These are phyloP conservation scores for Palythoa grandis DNA, from an alignment of 92 coral and sea anemone genomes.

Conservation along the genomic window DNA sequence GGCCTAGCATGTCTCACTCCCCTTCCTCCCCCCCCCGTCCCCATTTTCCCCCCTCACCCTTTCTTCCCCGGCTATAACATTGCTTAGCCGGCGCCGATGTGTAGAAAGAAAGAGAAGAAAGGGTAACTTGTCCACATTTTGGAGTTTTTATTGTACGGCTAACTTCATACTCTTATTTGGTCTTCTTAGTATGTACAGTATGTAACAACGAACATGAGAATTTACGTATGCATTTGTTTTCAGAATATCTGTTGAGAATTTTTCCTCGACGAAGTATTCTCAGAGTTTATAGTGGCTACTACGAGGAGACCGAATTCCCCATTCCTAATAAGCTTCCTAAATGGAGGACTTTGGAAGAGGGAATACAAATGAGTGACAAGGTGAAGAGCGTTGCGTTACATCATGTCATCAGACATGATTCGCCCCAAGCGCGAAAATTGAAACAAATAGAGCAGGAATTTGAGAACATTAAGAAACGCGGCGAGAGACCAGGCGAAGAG, in stretches of 20 bases:
- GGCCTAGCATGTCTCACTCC: no score
- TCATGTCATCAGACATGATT: constrained; percentile 74
- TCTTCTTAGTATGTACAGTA: no score
- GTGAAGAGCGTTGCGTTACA: constrained; percentile 74
- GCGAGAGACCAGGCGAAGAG: constrained; percentile 16
- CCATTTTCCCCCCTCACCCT: no score
- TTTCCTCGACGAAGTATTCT: constrained; percentile 66
- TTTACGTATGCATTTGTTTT: not conserved
- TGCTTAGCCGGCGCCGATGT: no score
- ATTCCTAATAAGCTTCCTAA: constrained; percentile 77
- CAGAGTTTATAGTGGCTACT: constrained; percentile 75
- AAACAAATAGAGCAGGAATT: constrained; percentile 60
- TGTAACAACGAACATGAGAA: no score
- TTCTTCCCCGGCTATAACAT: no score
- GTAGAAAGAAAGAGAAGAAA: not conserved
- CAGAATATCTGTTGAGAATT: constrained; percentile 77
- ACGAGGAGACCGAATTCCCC: constrained; percentile 81
- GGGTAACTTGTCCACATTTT: not conserved
- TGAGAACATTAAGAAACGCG: constrained; percentile 32
- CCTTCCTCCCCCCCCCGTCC: no score
- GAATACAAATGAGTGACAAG: constrained; percentile 62
- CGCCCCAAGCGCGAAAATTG: constrained; percentile 53
- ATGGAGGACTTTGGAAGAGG: constrained; percentile 58
- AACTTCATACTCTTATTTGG: no score
- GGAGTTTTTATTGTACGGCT: no score